Conservation (phyloP, 30 jellyfish, hydroid and myxozoan genomes). For the Aurelia coerulea region DNA sequence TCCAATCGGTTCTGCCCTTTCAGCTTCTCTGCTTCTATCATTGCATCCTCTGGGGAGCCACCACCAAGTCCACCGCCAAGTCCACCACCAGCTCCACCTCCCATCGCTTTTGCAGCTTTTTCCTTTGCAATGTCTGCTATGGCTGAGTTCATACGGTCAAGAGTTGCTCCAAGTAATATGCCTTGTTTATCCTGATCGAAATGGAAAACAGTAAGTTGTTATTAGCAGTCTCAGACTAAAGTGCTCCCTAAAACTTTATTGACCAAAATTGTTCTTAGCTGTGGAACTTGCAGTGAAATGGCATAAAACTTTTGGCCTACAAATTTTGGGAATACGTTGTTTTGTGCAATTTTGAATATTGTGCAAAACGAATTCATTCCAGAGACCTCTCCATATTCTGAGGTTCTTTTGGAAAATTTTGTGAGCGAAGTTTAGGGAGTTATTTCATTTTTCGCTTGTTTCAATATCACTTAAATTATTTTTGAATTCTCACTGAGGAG, state of each 20-base stretch:
- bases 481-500: too few relatives aligned
- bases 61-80: slow-evolving; percentile 43
- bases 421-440: too few relatives aligned
- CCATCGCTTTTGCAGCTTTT: slow-evolving; percentile 47
- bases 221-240: background rate
- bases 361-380: too few relatives aligned
- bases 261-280: too few relatives aligned
- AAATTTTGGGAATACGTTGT: too few relatives aligned
- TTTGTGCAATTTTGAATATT: too few relatives aligned
- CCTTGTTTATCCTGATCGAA: slow-evolving; percentile 53
- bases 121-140: slow-evolving; percentile 66
- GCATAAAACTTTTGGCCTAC: too few relatives aligned
- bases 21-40: slow-evolving; percentile 78
- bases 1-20: slow-evolving; percentile 77
- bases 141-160: slow-evolving; percentile 60
- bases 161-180: slow-evolving; percentile 42
- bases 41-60: slow-evolving; percentile 51
- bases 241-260: background rate
- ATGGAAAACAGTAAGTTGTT: background rate
- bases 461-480: too few relatives aligned
- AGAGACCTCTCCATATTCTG: too few relatives aligned
- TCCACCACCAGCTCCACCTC: slow-evolving; percentile 36
- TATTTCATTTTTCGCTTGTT: too few relatives aligned
- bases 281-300: too few relatives aligned
- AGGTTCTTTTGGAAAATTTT: too few relatives aligned